Percentiles rank a stretch among this genome's conserved stretches.
phyloP scores from a whole-genome alignment of 2,113 vertebrate species.

The Rhadina sibilatrix region DNA sequence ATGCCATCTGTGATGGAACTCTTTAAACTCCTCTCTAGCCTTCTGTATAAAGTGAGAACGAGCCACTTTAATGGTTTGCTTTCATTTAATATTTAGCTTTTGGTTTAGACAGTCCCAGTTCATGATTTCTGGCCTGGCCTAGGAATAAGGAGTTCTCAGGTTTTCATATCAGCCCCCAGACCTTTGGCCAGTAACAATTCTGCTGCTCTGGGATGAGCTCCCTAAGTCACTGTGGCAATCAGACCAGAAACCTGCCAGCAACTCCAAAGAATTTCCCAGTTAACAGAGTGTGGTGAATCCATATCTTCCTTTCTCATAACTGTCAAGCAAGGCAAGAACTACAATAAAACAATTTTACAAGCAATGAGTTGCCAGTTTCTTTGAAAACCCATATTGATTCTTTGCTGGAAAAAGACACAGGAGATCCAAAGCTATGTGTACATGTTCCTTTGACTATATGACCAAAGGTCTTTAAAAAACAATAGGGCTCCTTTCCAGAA shows the following conservation, averaged over 20 bases:
- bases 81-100: background rate
- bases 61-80: background rate
- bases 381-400: background rate
- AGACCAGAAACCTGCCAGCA: background rate
- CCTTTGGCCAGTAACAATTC: background rate
- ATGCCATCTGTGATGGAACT: background rate
- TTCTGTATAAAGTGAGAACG: background rate
- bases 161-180: background rate
- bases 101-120: background rate
- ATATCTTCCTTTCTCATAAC: background rate
- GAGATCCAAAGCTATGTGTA: background rate
- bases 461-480: constrained; percentile 8
- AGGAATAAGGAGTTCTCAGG: background rate
- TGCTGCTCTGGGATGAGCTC: background rate
- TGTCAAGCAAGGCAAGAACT: background rate
- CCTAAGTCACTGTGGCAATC: fast-evolving
- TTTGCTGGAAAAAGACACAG: background rate
- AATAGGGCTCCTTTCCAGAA: constrained; percentile 13
- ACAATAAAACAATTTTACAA: background rate
- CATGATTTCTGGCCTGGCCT: background rate
- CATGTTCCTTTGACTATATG: background rate
- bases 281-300: background rate
- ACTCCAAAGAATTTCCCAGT: background rate
- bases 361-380: background rate
- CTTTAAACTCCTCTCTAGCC: background rate